Percentiles rank a stretch among this genome's conserved stretches.
Evolutionary conservation across 2,888 invertebrate genomes (phyloP).

Genomic region (Trachelus stipa): DNA sequence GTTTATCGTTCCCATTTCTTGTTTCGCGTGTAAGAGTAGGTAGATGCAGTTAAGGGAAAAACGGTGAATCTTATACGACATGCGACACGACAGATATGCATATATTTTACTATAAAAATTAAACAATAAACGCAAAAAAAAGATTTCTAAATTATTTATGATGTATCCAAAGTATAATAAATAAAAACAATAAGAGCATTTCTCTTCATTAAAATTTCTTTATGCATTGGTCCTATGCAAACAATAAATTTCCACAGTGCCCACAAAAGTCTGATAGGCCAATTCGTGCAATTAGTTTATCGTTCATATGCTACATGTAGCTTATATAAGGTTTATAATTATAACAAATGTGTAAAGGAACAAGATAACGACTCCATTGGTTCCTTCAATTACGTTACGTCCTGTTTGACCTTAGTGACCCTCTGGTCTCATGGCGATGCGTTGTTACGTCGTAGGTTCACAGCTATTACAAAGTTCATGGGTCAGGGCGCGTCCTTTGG

Average conservation of each 20-base stretch:
- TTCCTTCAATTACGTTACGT: background rate
- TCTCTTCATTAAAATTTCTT: background rate
- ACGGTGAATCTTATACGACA: background rate
- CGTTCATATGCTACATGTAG: background rate
- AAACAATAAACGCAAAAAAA: background rate
- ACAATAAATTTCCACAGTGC: background rate
- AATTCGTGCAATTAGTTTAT: background rate
- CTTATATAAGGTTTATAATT: background rate
- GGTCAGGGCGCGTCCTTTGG: background rate
- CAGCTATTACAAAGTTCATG: slow-evolving; percentile 1
- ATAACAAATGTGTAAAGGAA: background rate
- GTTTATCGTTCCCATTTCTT: background rate
- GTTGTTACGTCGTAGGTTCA: background rate
- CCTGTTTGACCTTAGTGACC: background rate
- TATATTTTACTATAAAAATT: background rate
- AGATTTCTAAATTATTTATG: background rate
- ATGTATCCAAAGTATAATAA: background rate
- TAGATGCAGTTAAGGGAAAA: background rate
- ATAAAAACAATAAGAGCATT: background rate
- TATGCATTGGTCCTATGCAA: background rate
- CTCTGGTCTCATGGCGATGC: background rate
- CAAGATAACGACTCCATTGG: background rate
- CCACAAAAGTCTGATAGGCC: background rate
- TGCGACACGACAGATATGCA: background rate
- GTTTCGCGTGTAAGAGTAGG: background rate